These are phyloP conservation scores for Drosophila willistoni DNA, from an alignment of 1,140 invertebrate genomes.

Conservation along the genomic window DNA sequence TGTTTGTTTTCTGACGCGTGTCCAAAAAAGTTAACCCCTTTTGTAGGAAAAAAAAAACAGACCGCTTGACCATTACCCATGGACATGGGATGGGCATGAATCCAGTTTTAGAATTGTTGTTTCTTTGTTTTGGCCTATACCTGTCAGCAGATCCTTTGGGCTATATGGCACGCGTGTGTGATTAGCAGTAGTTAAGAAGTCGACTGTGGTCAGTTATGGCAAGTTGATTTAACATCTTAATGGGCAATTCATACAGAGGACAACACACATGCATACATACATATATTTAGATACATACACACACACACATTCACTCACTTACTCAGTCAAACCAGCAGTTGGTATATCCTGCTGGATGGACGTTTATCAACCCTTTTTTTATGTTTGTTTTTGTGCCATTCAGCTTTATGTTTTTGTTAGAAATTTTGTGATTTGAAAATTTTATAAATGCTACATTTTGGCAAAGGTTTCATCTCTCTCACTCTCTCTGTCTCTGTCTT, in stretches of 20 bases:
- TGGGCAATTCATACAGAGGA: constrained; percentile 13
- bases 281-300: constrained; percentile 1
- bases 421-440: constrained; percentile 69
- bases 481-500: constrained; percentile 34
- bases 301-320: neutral
- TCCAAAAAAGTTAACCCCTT: constrained; percentile 26
- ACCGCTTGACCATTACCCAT: constrained; percentile 62
- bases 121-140: constrained; percentile 16
- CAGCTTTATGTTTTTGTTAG: constrained; percentile 63
- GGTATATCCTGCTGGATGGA: constrained; percentile 39
- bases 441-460: constrained; percentile 78
- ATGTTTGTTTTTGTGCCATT: constrained; percentile 36
- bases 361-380: constrained; percentile 62
- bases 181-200: constrained; percentile 49
- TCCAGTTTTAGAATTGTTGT: constrained; percentile 37
- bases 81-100: constrained; percentile 17
- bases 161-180: constrained; percentile 55
- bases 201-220: constrained; percentile 48
- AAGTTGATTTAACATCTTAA: constrained; percentile 43
- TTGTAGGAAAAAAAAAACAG: constrained; percentile 28
- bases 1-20: constrained; percentile 51
- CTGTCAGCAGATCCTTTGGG: constrained; percentile 45
- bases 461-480: constrained; percentile 45
- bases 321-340: constrained; percentile 29
- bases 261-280: neutral